Base-by-base conservation (phyloP, 2,888 invertebrate species). In the Protonemura montana region DNA sequence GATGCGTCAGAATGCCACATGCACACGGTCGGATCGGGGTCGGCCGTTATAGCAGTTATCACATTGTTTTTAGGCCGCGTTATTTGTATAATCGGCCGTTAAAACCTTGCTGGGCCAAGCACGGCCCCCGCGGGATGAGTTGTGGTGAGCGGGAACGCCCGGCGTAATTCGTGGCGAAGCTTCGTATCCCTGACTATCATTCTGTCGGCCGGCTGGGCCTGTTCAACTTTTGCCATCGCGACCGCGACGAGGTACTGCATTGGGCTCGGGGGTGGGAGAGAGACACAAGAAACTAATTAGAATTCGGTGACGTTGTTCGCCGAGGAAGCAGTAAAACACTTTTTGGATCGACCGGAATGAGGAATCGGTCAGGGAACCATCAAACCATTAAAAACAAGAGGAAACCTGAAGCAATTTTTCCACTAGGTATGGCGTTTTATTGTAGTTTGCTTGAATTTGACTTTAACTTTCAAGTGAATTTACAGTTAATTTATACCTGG, bases 1-100 rank as follows among this genome's bases (percentile, higher is more conserved):
- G 29, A 5, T 28, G 81, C 28, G 29, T 16, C 59, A 10, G 28
- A 13, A 6, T 81, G 81, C 81, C 81, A 30, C 81, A 81, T 21
- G 59, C 16, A 81, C n/a, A 30, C 26, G 82, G 42, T 82, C 59
- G 76, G 84, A 76, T 84, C 84, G n/a, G n/a, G n/a, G n/a, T n/a
- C n/a, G n/a, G 76, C 29, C 27, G 76, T 76, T 84, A 84, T 82
- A 59, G 59, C 85, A 87, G 87, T 85, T 87, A 87, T 87, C 85
- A 85, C 87, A 85, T 87, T 87, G 87, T 87, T 87, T 87, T 85
- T 87, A 85, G 85, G 85, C 35, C 85, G 27, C 41, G 81, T 85
- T 87, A 87, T 87, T 85, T 77, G 82, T 85, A 87, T 87, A 87
- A 87, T 85, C 87, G 85, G 85, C 30, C 87, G 82, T 86, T 85